Conservation (phyloP, 2,888 invertebrate species). For the Ganaspis brasiliensis region DNA sequence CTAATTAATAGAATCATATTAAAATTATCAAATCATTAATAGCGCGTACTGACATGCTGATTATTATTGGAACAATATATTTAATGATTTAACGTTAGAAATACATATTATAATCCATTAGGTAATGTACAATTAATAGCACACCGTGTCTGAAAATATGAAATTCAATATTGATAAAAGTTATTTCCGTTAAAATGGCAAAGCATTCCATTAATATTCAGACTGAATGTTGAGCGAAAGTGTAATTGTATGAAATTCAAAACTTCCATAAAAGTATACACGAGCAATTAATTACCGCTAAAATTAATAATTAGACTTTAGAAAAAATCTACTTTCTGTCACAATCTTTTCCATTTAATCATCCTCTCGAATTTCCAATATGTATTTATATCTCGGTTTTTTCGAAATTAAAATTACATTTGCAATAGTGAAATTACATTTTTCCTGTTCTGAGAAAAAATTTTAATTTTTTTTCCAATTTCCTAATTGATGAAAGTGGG, state of each 20-base stretch:
- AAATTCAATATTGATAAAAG: constrained; percentile 23
- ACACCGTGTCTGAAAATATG: neutral
- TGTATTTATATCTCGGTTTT: neutral
- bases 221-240: neutral
- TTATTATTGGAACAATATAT: constrained; percentile 9
- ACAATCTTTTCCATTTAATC: neutral
- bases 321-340: neutral
- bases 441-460: too few species aligned
- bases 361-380: neutral
- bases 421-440: too few species aligned
- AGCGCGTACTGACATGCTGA: neutral
- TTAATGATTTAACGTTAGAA: constrained; percentile 7
- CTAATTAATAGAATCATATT: neutral
- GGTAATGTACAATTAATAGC: neutral
- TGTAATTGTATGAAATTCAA: constrained; percentile 12
- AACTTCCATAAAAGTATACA: constrained; percentile 22
- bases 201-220: constrained; percentile 24
- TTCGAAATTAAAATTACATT: too few species aligned
- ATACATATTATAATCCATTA: neutral
- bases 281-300: neutral
- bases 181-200: constrained; percentile 36
- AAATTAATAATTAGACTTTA: constrained; percentile 18
- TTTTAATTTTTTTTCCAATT: too few species aligned
- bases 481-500: too few species aligned
- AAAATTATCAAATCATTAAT: neutral